Evolutionary conservation across 1,140 invertebrate genomes (phyloP), one percentile per base, ranked within the genome.

Genomic region (Drosophila takahashii): DNA sequence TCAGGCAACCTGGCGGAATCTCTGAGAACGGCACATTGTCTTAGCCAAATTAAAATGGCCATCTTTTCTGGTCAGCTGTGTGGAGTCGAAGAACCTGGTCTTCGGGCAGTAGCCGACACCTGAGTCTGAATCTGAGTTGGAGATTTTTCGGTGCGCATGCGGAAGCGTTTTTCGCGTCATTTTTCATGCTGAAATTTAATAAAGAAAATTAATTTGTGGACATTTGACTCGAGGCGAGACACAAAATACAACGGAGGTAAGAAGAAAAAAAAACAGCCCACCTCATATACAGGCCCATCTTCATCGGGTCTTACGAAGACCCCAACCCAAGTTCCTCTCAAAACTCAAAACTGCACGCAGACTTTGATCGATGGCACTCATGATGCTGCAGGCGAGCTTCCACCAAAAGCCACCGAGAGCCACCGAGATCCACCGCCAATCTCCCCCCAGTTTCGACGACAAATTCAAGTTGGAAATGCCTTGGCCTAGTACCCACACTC

Each of bases 151-250:
- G 44, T 79, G 81, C 84, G 73, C 85, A 89, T 84, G 84, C 84
- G 84, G 84, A 89, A 89, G 84, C 84, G 85, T 89, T 89, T 89
- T 90, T 84, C 79, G 79, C 84, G 84, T 89, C 84, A 89, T 89
- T 89, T 89, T 89, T 89, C 84, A 89, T 89, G 84, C 84, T 90
- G 85, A 89, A 89, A 89, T 89, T 89, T 89, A 89, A 89, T 89
- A 89, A 89, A 89, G 84, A 89, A 89, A 89, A 89, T 89, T 89
- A 89, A 89, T 89, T 89, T 89, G 84, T 89, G 84, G 84, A 89
- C 84, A 89, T 89, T 89, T 89, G 85, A 89, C 84, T 89, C 77
- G 84, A 89, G 84, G 84, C 83, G 79, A 87, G 76, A 89, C 84
- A 79, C 77, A 81, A 77, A 77, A 51, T 37, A 69, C 45, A 71